Base-by-base conservation (phyloP, 2,113 vertebrate genomes). In the Phocoena sinus region DNA sequence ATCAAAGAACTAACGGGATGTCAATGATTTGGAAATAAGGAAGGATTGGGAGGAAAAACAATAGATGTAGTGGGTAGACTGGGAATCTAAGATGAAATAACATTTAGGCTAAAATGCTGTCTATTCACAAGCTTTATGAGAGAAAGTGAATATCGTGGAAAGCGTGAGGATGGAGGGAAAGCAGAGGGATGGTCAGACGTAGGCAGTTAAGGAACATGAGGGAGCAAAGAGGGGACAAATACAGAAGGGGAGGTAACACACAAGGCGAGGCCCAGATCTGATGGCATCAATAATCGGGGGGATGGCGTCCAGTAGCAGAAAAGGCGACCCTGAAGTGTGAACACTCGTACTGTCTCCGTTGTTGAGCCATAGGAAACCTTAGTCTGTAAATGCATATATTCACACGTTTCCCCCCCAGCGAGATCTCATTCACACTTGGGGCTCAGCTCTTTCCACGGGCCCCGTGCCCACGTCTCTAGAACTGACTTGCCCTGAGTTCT, bases 41-140 rank as follows among this genome's bases (percentile, higher is more conserved):
- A 60, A 8, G 38, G 47, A 60, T 0, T 23, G 11, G 20, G 11
- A 41, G 47, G 20, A 44, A 56, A 33, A 58, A n/a, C 20, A 83
- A 18, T 0, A 33, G 85, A 33, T 1, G 26, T 2, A 5, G 3
- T 26, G 53, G 21, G 53, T 0, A 60, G 44, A 76, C 4, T 26
- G 28, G 13, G 63, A 73, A 36, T 7, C 36, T 12, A 71, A 77
- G n/a, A 23, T 21, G 28, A 80, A 36, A 65, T 5, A 47, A 9
- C 33, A n/a, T 5, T 18, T 25, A 21, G 81, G 31, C 21, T 10
- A 7, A 67, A 21, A 23, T 28, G 76, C 2, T 14, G 38, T 31
- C 74, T 44, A 5, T 12, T 88, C 56, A 31, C 14, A 41, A 67
- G 21, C 38, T 60, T 33, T 26, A 41, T 9, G 63, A 60, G n/a